Evolutionary conservation across 1,140 invertebrate species (phyloP).

Genomic region (Agraylea sexmaculata): DNA sequence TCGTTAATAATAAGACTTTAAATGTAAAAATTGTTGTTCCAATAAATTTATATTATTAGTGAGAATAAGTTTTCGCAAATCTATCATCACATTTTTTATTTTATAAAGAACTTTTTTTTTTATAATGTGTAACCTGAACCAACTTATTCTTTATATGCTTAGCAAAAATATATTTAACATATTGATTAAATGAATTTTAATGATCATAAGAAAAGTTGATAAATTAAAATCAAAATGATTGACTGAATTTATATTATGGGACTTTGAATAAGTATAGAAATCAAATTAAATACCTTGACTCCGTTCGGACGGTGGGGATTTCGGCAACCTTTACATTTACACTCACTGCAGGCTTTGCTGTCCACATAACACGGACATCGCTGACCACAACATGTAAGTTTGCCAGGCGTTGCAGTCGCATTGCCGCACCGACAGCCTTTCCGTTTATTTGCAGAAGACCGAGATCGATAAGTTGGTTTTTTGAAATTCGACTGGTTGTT

Average conservation of each 20-base stretch:
- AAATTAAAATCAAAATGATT: not conserved
- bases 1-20: too few species aligned
- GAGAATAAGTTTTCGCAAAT: too few species aligned
- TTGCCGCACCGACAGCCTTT: conserved; percentile 85
- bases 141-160: too few species aligned
- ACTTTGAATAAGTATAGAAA: too few species aligned
- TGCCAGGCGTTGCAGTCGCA: conserved; percentile 74
- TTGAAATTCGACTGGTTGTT: conserved; percentile 37
- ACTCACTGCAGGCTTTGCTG: conserved; percentile 73
- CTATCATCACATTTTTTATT: too few species aligned
- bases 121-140: too few species aligned
- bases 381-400: conserved; percentile 84
- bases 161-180: too few species aligned
- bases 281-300: conserved; percentile 48
- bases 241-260: too few species aligned
- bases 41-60: too few species aligned
- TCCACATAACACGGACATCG: conserved; percentile 87
- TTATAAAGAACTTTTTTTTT: too few species aligned
- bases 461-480: conserved; percentile 37
- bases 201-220: not conserved
- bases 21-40: too few species aligned
- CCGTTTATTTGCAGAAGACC: conserved; percentile 40
- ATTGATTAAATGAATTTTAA: not conserved
- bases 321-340: conserved; percentile 80
- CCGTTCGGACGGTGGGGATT: conserved; percentile 77